Evolutionary conservation across 2,888 invertebrate genomes (phyloP).

Genomic region (Xestia ashworthii): DNA sequence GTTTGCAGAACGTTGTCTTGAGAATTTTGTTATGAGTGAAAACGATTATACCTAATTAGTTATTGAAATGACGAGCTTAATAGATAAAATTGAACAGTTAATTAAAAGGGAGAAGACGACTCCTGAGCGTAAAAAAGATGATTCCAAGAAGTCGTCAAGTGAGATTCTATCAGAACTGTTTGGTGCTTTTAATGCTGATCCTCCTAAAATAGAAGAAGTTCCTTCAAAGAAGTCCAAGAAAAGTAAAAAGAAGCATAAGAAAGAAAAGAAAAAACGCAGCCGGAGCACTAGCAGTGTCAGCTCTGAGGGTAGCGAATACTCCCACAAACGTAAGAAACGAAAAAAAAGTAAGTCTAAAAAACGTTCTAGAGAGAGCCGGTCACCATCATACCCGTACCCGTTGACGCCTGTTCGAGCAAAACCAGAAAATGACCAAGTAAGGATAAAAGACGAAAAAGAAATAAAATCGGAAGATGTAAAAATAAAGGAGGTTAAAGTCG

Average conservation of each 20-base stretch:
- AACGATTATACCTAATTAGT: constrained; percentile 25
- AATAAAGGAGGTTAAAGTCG: constrained; percentile 68
- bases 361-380: constrained; percentile 74
- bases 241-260: constrained; percentile 92
- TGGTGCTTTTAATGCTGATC: constrained; percentile 94
- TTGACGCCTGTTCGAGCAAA: constrained; percentile 77
- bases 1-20: constrained; percentile 26
- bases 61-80: constrained; percentile 81
- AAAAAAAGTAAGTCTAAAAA: constrained; percentile 89
- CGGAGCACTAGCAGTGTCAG: constrained; percentile 84
- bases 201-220: constrained; percentile 90
- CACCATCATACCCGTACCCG: constrained; percentile 74
- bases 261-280: constrained; percentile 89
- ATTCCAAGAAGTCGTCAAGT: constrained; percentile 92
- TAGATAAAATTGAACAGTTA: constrained; percentile 85
- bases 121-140: constrained; percentile 86
- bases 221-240: constrained; percentile 87
- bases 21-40: constrained; percentile 46
- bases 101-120: constrained; percentile 87
- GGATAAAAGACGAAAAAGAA: constrained; percentile 68
- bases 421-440: constrained; percentile 68
- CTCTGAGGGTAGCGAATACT: constrained; percentile 86
- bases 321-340: constrained; percentile 90
- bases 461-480: constrained; percentile 71
- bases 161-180: constrained; percentile 96